phyloP scores from a whole-genome alignment of 2,113 vertebrate genomes.

The Oncorhynchus keta region DNA sequence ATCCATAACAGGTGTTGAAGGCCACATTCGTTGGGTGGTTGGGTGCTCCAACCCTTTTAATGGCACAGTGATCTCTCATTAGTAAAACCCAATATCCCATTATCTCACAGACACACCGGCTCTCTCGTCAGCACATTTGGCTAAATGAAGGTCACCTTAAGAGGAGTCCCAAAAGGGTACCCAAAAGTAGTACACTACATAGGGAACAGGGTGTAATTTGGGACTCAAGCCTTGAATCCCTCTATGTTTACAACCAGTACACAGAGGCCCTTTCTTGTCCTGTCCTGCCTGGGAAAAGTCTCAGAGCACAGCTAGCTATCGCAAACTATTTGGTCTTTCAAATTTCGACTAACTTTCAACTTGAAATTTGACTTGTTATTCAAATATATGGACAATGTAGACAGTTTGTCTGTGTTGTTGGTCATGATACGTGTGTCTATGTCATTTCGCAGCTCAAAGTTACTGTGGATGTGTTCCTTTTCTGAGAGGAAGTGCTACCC shows the following conservation, averaged over 20 bases:
- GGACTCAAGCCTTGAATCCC: background rate
- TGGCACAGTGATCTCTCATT: slow-evolving; percentile 7
- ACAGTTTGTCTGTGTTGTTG: too few relatives aligned
- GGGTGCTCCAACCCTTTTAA: slow-evolving; percentile 1
- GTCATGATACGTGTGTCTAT: too few relatives aligned
- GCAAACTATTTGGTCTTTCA: background rate
- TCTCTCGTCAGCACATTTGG: slow-evolving; percentile 16
- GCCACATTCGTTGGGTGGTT: background rate
- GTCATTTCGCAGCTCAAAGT: too few relatives aligned
- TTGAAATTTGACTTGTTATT: too few relatives aligned
- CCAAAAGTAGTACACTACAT: too few relatives aligned
- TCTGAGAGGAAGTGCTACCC: background rate
- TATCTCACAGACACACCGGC: background rate
- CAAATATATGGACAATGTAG: too few relatives aligned
- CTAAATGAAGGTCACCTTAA: slow-evolving; percentile 13
- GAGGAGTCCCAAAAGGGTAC: too few relatives aligned
- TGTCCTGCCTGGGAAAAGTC: background rate
- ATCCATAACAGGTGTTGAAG: background rate
- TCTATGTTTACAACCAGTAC: background rate
- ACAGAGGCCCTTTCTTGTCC: background rate
- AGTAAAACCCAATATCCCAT: slow-evolving; percentile 11
- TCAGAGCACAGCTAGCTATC: background rate
- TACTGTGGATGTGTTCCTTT: too few relatives aligned
- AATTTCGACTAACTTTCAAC: too few relatives aligned
- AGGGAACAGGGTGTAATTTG: too few relatives aligned